A percentile compares a stretch with the other conserved stretches of the same genome.
Evolutionary conservation across 2,888 invertebrate species (phyloP).

Genomic region (Odontomyia ornata): DNA sequence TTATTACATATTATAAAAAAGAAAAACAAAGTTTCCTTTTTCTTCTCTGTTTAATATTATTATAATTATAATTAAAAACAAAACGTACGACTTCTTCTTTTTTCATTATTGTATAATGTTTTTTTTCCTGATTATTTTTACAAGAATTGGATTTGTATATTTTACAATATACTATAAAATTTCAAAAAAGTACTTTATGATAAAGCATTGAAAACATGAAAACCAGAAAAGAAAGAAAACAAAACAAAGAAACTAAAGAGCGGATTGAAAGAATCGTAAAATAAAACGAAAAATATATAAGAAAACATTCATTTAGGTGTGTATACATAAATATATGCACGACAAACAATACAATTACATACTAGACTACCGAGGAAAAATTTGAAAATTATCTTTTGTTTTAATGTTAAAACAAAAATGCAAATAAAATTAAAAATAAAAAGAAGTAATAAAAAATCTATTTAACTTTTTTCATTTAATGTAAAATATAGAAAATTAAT

Average conservation of each 20-base stretch:
- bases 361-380: conserved; percentile 11
- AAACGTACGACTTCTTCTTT: conserved; percentile 28
- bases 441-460: conserved; percentile 12
- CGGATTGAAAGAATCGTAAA: conserved; percentile 5
- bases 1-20: conserved; percentile 12
- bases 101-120: conserved; percentile 41
- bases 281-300: conserved; percentile 21
- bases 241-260: conserved; percentile 11
- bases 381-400: conserved; percentile 28
- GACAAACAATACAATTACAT: neutral
- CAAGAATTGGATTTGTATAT: conserved; percentile 30
- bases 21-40: conserved; percentile 31
- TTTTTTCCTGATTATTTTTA: conserved; percentile 34
- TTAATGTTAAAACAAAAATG: conserved; percentile 30
- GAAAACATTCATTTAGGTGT: conserved; percentile 6
- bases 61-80: conserved; percentile 35
- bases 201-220: neutral
- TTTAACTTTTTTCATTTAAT: conserved; percentile 12
- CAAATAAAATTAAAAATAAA: conserved; percentile 33
- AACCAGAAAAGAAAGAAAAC: conserved; percentile 9
- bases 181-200: neutral
- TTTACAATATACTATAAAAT: conserved; percentile 32
- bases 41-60: conserved; percentile 39
- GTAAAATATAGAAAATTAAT: neutral
- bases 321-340: neutral